Evolutionary conservation across 2,797 vertebrate genomes (phyloP).

Genomic region (Cichlasoma orientale): DNA sequence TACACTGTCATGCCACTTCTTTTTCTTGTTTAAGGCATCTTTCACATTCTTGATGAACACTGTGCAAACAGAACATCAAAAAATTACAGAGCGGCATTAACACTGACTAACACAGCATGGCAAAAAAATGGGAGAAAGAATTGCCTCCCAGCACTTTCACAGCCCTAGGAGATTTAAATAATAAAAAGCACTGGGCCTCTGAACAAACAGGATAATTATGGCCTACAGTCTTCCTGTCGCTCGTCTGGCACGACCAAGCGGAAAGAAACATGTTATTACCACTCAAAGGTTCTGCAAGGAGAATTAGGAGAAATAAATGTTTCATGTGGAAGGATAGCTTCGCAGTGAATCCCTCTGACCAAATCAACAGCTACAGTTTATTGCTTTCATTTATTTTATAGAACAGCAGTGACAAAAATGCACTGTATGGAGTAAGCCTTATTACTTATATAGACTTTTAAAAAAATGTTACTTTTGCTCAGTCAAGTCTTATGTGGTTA

Average conservation of each 20-base stretch:
- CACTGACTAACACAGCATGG: conserved; percentile 81
- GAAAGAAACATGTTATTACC: conserved; percentile 84
- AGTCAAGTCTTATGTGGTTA: background rate
- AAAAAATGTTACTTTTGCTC: background rate
- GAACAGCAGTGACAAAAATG: background rate
- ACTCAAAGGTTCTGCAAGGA: conserved; percentile 80
- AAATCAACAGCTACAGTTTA: conserved; percentile 57
- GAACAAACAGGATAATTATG: conserved; percentile 91
- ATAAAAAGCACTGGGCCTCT: conserved; percentile 85
- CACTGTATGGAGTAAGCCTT: background rate
- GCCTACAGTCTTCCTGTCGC: conserved; percentile 84
- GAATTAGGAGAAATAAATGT: conserved; percentile 82
- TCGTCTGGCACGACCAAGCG: conserved; percentile 80
- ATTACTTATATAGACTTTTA: background rate
- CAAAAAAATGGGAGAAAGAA: conserved; percentile 79
- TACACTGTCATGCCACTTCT: conserved; percentile 56
- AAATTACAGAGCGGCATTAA: conserved; percentile 81
- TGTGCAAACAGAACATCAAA: conserved; percentile 73
- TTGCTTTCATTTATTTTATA: conserved; percentile 54
- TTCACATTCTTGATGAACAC: conserved; percentile 74
- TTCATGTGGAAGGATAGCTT: conserved; percentile 73
- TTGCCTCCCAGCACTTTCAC: conserved; percentile 81
- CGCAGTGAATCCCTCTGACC: conserved; percentile 63
- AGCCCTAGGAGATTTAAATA: conserved; percentile 89
- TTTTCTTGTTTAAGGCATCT: conserved; percentile 56